Conservation (phyloP, 2,888 invertebrate species). For the Agrochola litura region DNA sequence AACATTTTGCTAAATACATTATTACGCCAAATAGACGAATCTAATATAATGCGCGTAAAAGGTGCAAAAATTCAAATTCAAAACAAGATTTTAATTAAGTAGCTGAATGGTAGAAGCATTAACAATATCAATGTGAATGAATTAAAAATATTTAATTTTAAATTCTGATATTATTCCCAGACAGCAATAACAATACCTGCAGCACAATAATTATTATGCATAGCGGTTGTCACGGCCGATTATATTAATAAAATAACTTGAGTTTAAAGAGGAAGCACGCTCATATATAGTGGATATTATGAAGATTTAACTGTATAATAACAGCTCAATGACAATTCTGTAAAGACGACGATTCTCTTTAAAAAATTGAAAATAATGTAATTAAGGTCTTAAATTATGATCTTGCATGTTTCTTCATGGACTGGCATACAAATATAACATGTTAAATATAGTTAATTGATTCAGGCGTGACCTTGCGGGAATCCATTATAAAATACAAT, state of each 20-base stretch:
- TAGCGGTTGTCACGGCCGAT: slow-evolving; percentile 26
- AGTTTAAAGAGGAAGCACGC: slow-evolving; percentile 16
- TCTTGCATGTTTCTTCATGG: too few species aligned
- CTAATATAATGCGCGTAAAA: not conserved
- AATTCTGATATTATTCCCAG: not conserved
- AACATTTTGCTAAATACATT: not conserved
- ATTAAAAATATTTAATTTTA: not conserved
- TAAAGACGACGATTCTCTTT: not conserved
- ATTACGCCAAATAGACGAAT: not conserved
- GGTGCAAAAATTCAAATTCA: not conserved
- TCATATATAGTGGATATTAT: slow-evolving; percentile 8
- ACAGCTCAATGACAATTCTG: slow-evolving; percentile 22
- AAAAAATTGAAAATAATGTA: too few species aligned
- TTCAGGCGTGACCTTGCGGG: too few species aligned
- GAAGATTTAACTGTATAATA: slow-evolving; percentile 14
- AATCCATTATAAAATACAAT: too few species aligned
- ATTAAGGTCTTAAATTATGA: too few species aligned
- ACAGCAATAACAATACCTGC: not conserved
- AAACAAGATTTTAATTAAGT: too few species aligned
- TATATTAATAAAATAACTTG: slow-evolving; percentile 15
- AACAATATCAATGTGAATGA: not conserved
- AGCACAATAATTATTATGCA: slow-evolving; percentile 9
- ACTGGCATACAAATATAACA: too few species aligned
- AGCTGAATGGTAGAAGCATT: not conserved
- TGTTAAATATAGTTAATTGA: too few species aligned